Percentiles rank a stretch among this genome's conserved stretches.
phyloP scores from a whole-genome alignment of 2,113 vertebrate genomes.

The Rhinoderma darwinii region DNA sequence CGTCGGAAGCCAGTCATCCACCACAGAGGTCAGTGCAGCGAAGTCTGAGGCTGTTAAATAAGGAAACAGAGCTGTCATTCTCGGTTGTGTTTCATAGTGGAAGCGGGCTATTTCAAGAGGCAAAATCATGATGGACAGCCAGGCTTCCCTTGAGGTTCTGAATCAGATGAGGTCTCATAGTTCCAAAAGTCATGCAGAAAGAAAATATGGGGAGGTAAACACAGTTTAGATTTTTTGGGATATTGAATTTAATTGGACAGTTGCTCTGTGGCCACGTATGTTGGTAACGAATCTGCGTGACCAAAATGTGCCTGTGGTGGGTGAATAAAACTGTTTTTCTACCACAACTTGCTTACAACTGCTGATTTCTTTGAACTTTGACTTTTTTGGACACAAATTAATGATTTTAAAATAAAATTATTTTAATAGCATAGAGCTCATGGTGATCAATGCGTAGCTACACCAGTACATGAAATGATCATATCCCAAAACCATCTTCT shows the following conservation, averaged over 20 bases:
- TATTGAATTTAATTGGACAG: neutral
- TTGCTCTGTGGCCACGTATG: neutral
- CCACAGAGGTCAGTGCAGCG: slow-evolving; percentile 45
- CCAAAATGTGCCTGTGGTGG: neutral
- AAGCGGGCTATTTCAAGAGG: slow-evolving; percentile 31
- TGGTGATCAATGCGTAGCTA: no score
- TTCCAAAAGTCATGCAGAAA: neutral
- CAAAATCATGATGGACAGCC: slow-evolving; percentile 35
- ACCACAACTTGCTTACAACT: neutral
- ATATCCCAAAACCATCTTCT: no score
- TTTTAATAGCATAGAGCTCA: no score
- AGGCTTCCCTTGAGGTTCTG: slow-evolving; percentile 32
- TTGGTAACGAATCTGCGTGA: neutral
- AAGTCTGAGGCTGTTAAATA: slow-evolving; percentile 47
- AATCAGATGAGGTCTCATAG: slow-evolving; percentile 23
- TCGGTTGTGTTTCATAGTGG: slow-evolving; percentile 23
- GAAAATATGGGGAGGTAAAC: neutral
- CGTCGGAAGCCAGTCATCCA: slow-evolving; percentile 49
- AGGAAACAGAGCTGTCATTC: slow-evolving; percentile 49
- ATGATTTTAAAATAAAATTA: no score
- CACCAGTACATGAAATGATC: no score
- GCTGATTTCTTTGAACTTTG: neutral
- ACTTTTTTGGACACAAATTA: no score
- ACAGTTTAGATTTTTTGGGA: neutral
- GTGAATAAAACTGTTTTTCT: neutral